phyloP scores from a whole-genome alignment of 2,113 vertebrate species.

The Amazona vittata region DNA sequence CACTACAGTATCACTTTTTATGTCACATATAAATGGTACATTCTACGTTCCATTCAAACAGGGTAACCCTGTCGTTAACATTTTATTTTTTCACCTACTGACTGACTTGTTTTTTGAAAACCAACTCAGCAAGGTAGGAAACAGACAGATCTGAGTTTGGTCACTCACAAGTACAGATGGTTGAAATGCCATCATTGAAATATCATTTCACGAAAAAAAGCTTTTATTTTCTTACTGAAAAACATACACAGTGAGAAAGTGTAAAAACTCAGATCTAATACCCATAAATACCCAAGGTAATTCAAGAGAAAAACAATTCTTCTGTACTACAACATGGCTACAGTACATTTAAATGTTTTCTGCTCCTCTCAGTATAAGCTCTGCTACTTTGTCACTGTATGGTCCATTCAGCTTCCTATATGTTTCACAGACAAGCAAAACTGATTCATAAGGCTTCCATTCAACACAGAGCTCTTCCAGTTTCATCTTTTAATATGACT shows the following conservation, averaged over 20 bases:
- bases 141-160: not conserved
- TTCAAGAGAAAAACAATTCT: not conserved
- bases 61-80: not conserved
- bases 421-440: not conserved
- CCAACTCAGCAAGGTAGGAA: not conserved
- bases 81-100: not conserved
- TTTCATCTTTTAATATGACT: not conserved
- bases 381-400: not conserved
- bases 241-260: not conserved
- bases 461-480: not conserved
- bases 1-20: not conserved
- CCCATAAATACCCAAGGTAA: not conserved
- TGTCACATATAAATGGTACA: not conserved
- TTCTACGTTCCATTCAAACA: not conserved
- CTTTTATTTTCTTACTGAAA: not conserved
- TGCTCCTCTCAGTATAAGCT: not conserved
- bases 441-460: not conserved
- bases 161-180: not conserved
- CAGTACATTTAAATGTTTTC: not conserved
- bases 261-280: not conserved
- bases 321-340: not conserved
- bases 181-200: not conserved
- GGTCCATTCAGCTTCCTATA: not conserved
- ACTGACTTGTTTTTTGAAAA: not conserved
- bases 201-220: not conserved